These are phyloP conservation scores for Sebastes cheni DNA, from an alignment of 2,797 vertebrate genomes.

Conservation along the genomic window DNA sequence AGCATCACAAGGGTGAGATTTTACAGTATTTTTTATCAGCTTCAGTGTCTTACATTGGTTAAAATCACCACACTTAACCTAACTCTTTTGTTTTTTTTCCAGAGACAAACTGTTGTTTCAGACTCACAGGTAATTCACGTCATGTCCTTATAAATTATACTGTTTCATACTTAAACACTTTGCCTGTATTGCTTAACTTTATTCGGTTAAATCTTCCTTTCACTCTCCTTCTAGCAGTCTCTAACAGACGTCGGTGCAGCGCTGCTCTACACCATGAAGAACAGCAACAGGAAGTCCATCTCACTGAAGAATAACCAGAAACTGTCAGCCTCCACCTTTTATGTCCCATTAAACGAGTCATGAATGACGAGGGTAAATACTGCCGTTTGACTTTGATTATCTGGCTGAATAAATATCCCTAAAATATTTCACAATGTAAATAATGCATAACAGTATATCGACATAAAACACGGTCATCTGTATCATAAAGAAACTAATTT, in stretches of 20 bases:
- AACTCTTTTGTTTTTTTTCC: background rate
- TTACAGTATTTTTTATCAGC: background rate
- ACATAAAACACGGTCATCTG: background rate
- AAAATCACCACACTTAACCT: background rate
- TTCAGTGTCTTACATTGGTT: background rate
- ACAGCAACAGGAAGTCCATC: slow-evolving; percentile 74
- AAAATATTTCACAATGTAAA: slow-evolving; percentile 14
- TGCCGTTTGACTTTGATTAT: slow-evolving; percentile 1
- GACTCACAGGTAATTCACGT: slow-evolving; percentile 69
- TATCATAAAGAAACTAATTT: background rate
- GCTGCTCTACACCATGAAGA: slow-evolving; percentile 78
- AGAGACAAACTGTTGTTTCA: slow-evolving; percentile 63
- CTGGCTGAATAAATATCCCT: background rate
- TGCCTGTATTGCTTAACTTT: background rate
- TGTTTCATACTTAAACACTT: background rate
- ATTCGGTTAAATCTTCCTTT: background rate
- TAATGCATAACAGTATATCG: background rate
- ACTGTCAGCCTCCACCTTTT: slow-evolving; percentile 19
- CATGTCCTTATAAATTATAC: no score
- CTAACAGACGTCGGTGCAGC: slow-evolving; percentile 76
- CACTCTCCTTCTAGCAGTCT: slow-evolving; percentile 51
- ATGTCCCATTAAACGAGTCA: slow-evolving; percentile 8
- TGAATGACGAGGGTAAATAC: background rate
- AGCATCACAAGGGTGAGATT: slow-evolving; percentile 68
- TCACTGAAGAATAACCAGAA: slow-evolving; percentile 50